Evolutionary conservation across 2,888 invertebrate genomes (phyloP).

Genomic region (Thymelicus acteon): DNA sequence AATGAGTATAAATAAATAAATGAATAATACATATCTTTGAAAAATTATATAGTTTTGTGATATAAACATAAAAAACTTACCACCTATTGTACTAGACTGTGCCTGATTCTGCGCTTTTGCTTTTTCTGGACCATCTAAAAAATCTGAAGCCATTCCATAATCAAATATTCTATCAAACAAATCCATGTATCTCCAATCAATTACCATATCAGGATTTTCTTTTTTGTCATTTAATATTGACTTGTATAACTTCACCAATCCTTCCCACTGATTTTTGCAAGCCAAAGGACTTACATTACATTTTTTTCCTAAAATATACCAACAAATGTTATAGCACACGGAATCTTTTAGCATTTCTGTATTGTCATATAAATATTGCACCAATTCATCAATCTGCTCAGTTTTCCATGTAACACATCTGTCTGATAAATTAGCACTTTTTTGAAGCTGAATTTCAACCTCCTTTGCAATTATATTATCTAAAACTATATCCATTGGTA

Average conservation of each 20-base stretch:
- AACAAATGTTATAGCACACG: conserved; percentile 70
- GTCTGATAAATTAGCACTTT: conserved; percentile 39
- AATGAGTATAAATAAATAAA: no score
- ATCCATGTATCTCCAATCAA: conserved; percentile 77
- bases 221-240: conserved; percentile 70
- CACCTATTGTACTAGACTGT: conserved; percentile 54
- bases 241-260: conserved; percentile 62
- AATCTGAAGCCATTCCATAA: conserved; percentile 71
- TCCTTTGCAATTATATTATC: conserved; percentile 72
- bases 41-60: neutral
- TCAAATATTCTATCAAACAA: conserved; percentile 77
- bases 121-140: conserved; percentile 63
- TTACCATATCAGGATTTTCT: conserved; percentile 72
- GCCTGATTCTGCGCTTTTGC: conserved; percentile 40
- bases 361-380: conserved; percentile 68
- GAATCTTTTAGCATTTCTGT: conserved; percentile 70
- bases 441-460: conserved; percentile 53
- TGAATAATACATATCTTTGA: no score
- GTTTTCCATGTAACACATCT: conserved; percentile 53
- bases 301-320: conserved; percentile 60
- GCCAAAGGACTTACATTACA: conserved; percentile 50
- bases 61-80: conserved; percentile 48
- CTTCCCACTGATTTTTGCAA: conserved; percentile 68
- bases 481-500: conserved; percentile 65
- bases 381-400: conserved; percentile 61